Evolutionary conservation across 2,797 vertebrate genomes (phyloP).

Genomic region (Kryptopterus vitreolus): DNA sequence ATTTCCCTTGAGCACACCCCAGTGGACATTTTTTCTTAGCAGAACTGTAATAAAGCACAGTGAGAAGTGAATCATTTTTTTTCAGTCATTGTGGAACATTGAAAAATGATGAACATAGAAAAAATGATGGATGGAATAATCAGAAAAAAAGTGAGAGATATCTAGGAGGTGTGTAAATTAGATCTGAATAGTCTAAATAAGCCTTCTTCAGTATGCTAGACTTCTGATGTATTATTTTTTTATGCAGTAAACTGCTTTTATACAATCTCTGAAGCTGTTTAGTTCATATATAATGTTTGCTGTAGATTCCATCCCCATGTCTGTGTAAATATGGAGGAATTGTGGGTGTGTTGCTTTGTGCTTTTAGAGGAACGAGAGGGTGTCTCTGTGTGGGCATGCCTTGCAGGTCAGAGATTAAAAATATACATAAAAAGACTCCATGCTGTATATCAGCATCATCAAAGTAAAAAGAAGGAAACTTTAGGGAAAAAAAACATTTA

Average conservation of each 20-base stretch:
- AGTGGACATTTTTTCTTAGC: slow-evolving; percentile 23
- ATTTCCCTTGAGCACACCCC: slow-evolving; percentile 27
- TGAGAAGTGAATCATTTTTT: neutral
- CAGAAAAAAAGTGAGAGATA: neutral
- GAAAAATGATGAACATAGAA: no score
- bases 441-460: neutral
- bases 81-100: neutral
- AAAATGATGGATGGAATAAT: no score
- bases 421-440: neutral
- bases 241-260: neutral
- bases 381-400: slow-evolving; percentile 2
- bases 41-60: neutral
- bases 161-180: neutral
- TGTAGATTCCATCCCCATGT: neutral
- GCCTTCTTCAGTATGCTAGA: neutral
- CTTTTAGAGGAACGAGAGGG: neutral
- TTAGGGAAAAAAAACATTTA: neutral
- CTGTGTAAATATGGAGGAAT: neutral
- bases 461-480: neutral
- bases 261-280: neutral
- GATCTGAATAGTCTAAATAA: neutral
- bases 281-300: slow-evolving; percentile 4
- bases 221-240: neutral
- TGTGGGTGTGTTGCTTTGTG: neutral
- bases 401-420: neutral